Base-by-base conservation (phyloP, 2,797 vertebrate species). In the Sebastiscus albofasciatus region DNA sequence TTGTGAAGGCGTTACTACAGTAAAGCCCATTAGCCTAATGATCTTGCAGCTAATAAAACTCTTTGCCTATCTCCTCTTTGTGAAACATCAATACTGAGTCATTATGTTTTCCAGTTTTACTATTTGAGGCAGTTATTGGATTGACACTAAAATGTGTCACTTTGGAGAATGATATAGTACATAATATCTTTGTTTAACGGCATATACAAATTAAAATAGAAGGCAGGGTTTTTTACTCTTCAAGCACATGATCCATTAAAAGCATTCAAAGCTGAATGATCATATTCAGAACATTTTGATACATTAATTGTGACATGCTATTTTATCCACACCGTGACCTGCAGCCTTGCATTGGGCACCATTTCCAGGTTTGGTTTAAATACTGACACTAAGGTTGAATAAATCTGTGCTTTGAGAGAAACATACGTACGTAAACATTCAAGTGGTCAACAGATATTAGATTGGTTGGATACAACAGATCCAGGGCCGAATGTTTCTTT, bases 1-100 rank as follows among this genome's bases (percentile, higher is more conserved):
- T 59, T 70, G 52, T 29, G 42, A 71, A 34, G 11, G 6, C 22
- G 36, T 79, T 27, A 54, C 46, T 64, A 33, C n/a, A 39, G 73
- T 69, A 14, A 77, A 42, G 42, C 46, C 42, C 61, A 75, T 72
- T 75, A 72, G 20, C 31, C 55, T 75, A 71, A 78, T 58, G 52
- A 65, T 61, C n/a, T 39, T 31, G 67, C 62, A 55, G 64, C 8
- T 39, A 66, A 77, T 76, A 73, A 49, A 34, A 36, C 12, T 31
- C 13, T 67, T 26, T 72, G 36, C 34, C 64, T 29, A 36, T 49
- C 56, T 72, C 56, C 46, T 58, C 18, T 65, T 76, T 27, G 56
- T 54, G 22, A 61, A 66, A 54, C 42, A 76, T 71, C 29, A 65
- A 46, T 39, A 46, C 55, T 49, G 60, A 72, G 71, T 56, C 52